Evolutionary conservation across 2,113 vertebrate species (phyloP).

Genomic region (Nerophis ophidion): DNA sequence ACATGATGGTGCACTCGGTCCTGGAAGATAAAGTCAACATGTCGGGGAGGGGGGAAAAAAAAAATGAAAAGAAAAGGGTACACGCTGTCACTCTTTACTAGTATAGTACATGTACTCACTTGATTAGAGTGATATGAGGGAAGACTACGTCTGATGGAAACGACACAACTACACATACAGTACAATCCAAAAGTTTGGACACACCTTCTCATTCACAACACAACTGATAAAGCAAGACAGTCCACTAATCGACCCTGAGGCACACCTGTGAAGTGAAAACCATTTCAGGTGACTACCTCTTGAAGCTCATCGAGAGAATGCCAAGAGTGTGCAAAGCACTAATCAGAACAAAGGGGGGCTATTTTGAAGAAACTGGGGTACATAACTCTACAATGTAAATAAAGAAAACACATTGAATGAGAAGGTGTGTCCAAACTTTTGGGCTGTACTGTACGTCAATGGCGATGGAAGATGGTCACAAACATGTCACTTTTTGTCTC

Average conservation of each 20-base stretch:
- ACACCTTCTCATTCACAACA: no score
- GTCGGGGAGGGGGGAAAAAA: conserved; percentile 25
- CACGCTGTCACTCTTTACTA: neutral
- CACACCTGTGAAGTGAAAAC: no score
- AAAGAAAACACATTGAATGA: no score
- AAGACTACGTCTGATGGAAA: conserved; percentile 14
- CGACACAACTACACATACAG: conserved; percentile 7
- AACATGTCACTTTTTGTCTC: neutral
- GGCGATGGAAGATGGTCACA: neutral
- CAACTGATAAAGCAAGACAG: no score
- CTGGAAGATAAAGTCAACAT: conserved; percentile 69
- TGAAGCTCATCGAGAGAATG: no score
- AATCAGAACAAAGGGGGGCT: no score
- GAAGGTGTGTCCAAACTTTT: no score
- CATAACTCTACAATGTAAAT: no score
- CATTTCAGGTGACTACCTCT: no score
- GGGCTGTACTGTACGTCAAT: neutral
- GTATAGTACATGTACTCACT: neutral
- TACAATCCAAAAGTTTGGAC: neutral
- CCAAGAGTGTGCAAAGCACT: no score
- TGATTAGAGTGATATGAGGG: conserved; percentile 1
- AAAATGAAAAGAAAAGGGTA: conserved; percentile 4
- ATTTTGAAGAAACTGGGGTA: no score
- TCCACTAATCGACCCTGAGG: no score
- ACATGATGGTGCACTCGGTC: conserved; percentile 79